Conservation (phyloP, 2,797 vertebrate genomes). For the Macrochelys suwanniensis region DNA sequence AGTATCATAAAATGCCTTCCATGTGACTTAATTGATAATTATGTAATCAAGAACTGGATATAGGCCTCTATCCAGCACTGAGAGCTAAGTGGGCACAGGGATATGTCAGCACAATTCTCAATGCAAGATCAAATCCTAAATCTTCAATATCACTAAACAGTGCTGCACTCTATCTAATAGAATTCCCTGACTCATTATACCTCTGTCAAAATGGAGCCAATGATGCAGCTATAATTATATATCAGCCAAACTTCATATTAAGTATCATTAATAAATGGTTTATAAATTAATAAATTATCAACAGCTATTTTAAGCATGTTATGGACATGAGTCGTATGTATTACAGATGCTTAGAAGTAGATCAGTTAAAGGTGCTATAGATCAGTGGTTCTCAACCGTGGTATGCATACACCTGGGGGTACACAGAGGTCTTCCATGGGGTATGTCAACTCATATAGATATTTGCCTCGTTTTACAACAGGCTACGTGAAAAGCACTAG, state of each 20-base stretch:
- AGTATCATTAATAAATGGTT: neutral
- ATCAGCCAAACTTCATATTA: constrained; percentile 4
- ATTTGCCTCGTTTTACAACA: too few species aligned
- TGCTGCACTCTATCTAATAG: neutral
- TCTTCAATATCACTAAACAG: neutral
- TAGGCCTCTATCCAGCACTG: neutral
- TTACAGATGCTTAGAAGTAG: neutral
- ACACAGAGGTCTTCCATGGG: too few species aligned
- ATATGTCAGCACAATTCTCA: constrained; percentile 14
- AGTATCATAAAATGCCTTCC: constrained; percentile 28
- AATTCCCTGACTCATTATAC: neutral
- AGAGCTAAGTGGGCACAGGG: neutral
- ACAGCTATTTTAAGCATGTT: neutral
- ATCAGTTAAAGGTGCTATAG: accelerated
- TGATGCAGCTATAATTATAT: neutral
- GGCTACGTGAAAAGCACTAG: too few species aligned
- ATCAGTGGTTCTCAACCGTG: too few species aligned
- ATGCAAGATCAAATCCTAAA: constrained; percentile 45
- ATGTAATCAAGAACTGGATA: constrained; percentile 38
- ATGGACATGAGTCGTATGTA: neutral
- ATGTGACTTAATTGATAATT: neutral
- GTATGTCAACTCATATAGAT: too few species aligned
- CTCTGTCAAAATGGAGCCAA: neutral
- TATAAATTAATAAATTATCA: neutral
- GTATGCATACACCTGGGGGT: too few species aligned